These are phyloP conservation scores for Virgularia gustaviana DNA, from an alignment of 92 coral and sea anemone genomes.

Conservation along the genomic window DNA sequence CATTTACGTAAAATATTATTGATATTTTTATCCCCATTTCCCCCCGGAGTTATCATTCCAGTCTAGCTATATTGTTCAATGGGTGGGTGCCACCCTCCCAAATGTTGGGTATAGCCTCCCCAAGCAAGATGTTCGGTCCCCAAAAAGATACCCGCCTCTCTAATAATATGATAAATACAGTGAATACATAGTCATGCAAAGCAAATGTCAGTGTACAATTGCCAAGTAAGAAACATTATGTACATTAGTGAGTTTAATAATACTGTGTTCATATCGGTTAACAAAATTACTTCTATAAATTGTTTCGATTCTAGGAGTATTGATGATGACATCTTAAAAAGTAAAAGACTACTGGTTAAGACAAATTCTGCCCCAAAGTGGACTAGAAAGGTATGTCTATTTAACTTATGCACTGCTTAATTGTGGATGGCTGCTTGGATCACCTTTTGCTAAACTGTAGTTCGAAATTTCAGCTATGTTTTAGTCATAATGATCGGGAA, in stretches of 20 bases:
- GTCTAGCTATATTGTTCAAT: no score
- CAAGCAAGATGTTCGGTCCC: no score
- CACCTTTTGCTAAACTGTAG: background rate
- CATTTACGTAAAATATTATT: no score
- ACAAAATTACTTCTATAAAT: background rate
- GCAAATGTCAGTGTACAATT: no score
- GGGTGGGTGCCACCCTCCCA: no score
- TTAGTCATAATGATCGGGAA: background rate
- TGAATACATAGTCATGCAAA: no score
- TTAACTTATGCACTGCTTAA: background rate
- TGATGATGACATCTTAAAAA: constrained; percentile 67
- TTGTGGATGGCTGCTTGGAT: background rate
- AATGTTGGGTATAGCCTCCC: no score
- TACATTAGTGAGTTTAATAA: background rate
- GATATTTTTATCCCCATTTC: no score
- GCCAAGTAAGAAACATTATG: background rate
- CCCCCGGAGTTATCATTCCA: no score
- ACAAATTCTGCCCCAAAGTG: constrained; percentile 94
- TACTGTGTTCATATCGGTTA: background rate
- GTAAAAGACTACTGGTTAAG: constrained; percentile 77
- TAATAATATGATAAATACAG: no score
- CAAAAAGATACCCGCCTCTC: no score
- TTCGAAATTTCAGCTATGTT: background rate
- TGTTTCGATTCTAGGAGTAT: constrained; percentile 44
- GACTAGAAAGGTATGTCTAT: constrained; percentile 76